These are phyloP conservation scores for Aleiodes sp. DNA, from an alignment of 1,140 invertebrate genomes.

Conservation along the genomic window DNA sequence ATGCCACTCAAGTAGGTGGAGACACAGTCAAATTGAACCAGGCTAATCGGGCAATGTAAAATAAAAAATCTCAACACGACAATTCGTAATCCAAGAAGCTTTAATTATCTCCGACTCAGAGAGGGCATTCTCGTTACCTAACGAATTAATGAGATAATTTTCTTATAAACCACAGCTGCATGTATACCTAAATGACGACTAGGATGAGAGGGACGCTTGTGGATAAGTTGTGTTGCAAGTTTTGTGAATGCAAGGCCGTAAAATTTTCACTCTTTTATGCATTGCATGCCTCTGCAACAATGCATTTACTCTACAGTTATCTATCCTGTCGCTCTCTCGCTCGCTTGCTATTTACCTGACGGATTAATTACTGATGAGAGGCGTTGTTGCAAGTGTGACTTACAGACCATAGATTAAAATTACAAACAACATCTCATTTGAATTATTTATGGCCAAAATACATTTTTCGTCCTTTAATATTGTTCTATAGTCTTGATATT, in stretches of 20 bases:
- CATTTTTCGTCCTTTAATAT: no score
- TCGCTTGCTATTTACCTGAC: not conserved
- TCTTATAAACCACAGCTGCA: constrained; percentile 2
- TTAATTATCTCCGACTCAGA: constrained; percentile 4
- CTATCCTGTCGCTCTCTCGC: not conserved
- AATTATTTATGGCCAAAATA: no score
- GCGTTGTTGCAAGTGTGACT: not conserved
- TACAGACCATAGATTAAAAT: not conserved
- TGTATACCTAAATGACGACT: constrained; percentile 7
- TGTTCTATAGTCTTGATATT: no score
- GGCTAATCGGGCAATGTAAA: not conserved
- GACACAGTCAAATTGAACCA: not conserved
- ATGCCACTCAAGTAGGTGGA: not conserved
- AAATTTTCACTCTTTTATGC: constrained; percentile 18
- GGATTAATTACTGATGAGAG: not conserved
- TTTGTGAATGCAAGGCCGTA: constrained; percentile 16
- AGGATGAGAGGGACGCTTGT: not conserved
- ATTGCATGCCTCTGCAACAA: constrained; percentile 4
- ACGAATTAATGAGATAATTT: constrained; percentile 29
- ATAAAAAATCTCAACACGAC: not conserved
- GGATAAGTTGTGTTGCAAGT: constrained; percentile 8
- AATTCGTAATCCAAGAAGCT: not conserved
- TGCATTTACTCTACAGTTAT: not conserved
- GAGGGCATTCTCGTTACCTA: constrained; percentile 9
- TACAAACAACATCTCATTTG: no score